phyloP scores from a whole-genome alignment of 2,888 invertebrate species.

The Chesias legatella region DNA sequence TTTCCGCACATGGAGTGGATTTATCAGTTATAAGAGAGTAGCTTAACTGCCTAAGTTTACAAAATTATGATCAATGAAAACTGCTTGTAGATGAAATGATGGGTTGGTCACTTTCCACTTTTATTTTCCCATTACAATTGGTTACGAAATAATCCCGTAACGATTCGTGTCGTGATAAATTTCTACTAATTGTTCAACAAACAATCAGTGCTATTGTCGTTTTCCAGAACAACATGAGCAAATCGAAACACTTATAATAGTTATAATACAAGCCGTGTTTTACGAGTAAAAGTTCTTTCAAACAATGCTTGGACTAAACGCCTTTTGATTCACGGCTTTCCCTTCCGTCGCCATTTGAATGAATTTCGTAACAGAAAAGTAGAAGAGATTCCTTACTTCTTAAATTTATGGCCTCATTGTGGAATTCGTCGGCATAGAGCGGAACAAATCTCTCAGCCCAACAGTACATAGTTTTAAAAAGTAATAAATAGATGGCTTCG shows the following conservation, averaged over 20 bases:
- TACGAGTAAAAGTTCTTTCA: constrained; percentile 54
- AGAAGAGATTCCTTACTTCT: constrained; percentile 37
- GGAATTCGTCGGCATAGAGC: constrained; percentile 18
- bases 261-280: constrained; percentile 55
- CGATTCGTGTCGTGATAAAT: constrained; percentile 39
- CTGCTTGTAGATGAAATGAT: no score
- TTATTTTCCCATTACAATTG: neutral
- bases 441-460: constrained; percentile 4
- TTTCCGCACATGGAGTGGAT: constrained; percentile 54
- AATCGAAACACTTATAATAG: constrained; percentile 52
- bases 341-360: constrained; percentile 53
- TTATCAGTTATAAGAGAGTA: no score
- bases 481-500: no score
- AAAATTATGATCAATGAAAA: constrained; percentile 6
- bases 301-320: constrained; percentile 54
- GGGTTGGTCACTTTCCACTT: neutral
- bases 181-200: constrained; percentile 54
- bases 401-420: constrained; percentile 15
- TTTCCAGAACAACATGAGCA: constrained; percentile 35
- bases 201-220: constrained; percentile 63
- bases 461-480: no score
- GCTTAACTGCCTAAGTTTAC: no score
- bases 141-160: constrained; percentile 7
- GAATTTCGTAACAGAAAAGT: constrained; percentile 44
- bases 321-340: constrained; percentile 65